Percentiles rank a stretch among this genome's conserved stretches.
Conservation (phyloP, 2,888 invertebrate species). For the Luperina testacea region DNA sequence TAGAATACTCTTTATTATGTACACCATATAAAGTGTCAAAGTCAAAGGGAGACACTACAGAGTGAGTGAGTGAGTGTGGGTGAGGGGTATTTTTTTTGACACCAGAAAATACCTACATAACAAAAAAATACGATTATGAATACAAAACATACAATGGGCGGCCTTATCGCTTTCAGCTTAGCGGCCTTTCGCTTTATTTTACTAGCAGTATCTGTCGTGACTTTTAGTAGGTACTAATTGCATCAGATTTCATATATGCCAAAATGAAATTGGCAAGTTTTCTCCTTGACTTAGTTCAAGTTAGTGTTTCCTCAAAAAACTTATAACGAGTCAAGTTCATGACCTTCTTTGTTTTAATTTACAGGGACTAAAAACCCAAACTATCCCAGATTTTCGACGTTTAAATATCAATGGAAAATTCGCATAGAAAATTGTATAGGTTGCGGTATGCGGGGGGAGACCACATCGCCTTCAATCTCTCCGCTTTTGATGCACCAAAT, state of each 20-base stretch:
- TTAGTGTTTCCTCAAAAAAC: slow-evolving; percentile 17
- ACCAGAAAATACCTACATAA: no score
- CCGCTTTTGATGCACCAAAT: neutral
- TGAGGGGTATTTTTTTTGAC: no score
- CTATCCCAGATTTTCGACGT: neutral
- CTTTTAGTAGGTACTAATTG: neutral
- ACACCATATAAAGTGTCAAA: no score
- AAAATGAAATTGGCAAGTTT: slow-evolving; percentile 2
- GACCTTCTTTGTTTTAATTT: neutral
- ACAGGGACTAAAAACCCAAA: no score
- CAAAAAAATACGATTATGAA: no score
- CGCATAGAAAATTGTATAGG: neutral
- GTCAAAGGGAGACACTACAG: no score
- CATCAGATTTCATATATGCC: slow-evolving; percentile 1
- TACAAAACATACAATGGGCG: no score
- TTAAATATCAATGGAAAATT: neutral
- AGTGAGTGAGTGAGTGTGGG: no score
- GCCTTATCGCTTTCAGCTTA: no score
- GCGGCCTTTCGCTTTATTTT: neutral
- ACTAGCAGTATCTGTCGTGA: neutral
- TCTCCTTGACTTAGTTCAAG: slow-evolving; percentile 22
- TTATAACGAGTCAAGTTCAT: neutral
- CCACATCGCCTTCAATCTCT: neutral
- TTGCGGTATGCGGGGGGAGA: no score
- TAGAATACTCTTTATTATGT: no score